Conservation (phyloP, 2,797 vertebrate genomes). For the Cyclura pinguis region DNA sequence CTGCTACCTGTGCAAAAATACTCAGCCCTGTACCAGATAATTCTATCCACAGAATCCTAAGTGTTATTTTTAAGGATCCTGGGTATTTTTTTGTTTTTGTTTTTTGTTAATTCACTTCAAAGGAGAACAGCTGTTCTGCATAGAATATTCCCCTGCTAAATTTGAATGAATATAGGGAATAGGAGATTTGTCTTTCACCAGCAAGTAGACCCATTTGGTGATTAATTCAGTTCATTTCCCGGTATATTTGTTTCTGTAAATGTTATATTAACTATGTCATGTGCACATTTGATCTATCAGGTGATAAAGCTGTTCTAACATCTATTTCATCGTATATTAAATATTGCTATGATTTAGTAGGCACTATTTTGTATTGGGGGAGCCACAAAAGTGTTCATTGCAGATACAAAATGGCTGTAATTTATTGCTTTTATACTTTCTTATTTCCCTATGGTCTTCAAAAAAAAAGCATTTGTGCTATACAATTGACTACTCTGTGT, state of each 20-base stretch:
- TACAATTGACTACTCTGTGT: conserved; percentile 41
- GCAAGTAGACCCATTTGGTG: conserved; percentile 32
- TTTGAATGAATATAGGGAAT: background rate
- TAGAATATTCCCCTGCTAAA: background rate
- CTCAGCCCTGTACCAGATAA: background rate
- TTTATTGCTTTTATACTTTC: background rate
- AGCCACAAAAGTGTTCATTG: conserved; percentile 52
- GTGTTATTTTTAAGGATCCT: background rate
- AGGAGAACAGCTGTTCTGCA: conserved; percentile 38
- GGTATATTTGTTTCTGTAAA: conserved; percentile 67
- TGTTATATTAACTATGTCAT: conserved; percentile 62
- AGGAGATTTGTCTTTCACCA: conserved; percentile 3
- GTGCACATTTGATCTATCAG: conserved; percentile 61
- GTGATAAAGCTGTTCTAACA: conserved; percentile 56
- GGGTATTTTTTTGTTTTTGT: conserved; percentile 15
- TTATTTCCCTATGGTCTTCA: background rate
- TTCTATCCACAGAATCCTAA: conserved; percentile 8
- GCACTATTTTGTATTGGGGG: conserved; percentile 34
- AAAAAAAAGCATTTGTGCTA: conserved; percentile 7
- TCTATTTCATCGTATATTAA: conserved; percentile 67
- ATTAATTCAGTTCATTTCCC: conserved; percentile 64
- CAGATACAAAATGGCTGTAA: conserved; percentile 36
- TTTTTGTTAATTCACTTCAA: background rate
- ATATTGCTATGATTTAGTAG: conserved; percentile 61
- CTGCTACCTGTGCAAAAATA: background rate